A percentile compares a stretch with the other conserved stretches of the same genome.
phyloP scores from a whole-genome alignment of 2,888 invertebrate species.

The Hypselothyrea guttata region DNA sequence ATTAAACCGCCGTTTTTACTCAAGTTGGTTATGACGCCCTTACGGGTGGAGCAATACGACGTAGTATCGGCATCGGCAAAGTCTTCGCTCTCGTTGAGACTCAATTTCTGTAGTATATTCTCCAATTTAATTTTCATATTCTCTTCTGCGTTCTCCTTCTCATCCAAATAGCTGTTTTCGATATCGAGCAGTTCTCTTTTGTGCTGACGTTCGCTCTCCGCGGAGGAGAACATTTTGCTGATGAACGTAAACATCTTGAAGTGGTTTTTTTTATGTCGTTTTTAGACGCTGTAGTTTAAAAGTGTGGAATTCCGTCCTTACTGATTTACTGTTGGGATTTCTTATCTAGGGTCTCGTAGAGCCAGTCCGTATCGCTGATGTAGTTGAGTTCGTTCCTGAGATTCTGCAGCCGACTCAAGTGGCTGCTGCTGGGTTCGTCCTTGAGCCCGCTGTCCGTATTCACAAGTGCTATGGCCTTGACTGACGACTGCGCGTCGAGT shows the following conservation, averaged over 20 bases:
- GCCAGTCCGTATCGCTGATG: conserved; percentile 91
- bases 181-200: conserved; percentile 83
- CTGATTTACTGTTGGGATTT: conserved; percentile 66
- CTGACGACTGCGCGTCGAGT: conserved; percentile 46
- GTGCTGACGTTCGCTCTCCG: conserved; percentile 78
- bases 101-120: too few relatives aligned
- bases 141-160: conserved; percentile 37
- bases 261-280: too few relatives aligned
- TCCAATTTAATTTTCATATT: conserved; percentile 35
- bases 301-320: too few relatives aligned
- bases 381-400: conserved; percentile 89
- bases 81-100: too few relatives aligned
- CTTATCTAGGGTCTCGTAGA: conserved; percentile 88
- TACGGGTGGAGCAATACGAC: conserved; percentile 25
- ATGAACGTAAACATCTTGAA: conserved; percentile 18
- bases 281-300: too few relatives aligned
- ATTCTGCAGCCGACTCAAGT: conserved; percentile 87
- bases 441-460: conserved; percentile 80
- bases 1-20: conserved; percentile 84
- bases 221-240: background rate
- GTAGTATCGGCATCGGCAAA: too few relatives aligned
- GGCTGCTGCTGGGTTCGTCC: conserved; percentile 86
- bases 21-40: conserved; percentile 86
- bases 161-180: conserved; percentile 82
- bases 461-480: conserved; percentile 71